phyloP scores from a whole-genome alignment of 2,888 invertebrate species.

The Oscheius onirici region DNA sequence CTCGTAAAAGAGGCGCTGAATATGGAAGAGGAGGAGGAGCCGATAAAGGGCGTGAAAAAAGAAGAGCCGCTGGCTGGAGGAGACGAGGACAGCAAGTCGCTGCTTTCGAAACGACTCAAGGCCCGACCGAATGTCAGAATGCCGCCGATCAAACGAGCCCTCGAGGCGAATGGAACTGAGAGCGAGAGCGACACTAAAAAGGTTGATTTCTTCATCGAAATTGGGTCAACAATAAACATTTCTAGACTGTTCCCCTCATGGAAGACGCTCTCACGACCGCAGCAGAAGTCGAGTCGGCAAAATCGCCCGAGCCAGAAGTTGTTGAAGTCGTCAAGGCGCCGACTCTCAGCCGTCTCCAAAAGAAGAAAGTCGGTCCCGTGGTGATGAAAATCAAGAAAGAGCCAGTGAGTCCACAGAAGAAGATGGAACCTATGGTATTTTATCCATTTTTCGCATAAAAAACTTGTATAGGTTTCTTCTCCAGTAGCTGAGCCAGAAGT shows the following conservation, averaged over 20 bases:
- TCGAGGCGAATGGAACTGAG: background rate
- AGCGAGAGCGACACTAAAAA: background rate
- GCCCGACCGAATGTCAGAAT: background rate
- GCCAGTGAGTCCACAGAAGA: background rate
- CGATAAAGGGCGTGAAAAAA: background rate
- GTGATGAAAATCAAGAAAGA: background rate
- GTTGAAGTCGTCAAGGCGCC: background rate
- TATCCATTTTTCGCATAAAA: no score
- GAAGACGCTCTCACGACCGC: background rate
- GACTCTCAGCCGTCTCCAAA: background rate
- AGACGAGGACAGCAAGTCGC: background rate
- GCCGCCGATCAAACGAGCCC: background rate
- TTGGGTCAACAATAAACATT: background rate
- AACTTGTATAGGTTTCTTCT: no score
- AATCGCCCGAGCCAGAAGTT: background rate
- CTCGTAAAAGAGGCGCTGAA: slow-evolving; percentile 2
- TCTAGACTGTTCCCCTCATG: background rate
- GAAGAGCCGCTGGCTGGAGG: background rate
- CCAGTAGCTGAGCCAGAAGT: no score
- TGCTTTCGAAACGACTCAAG: background rate
- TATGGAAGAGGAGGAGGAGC: background rate
- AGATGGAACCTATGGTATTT: no score
- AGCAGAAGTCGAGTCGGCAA: background rate
- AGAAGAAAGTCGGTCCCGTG: background rate
- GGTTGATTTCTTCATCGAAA: background rate